These are phyloP conservation scores for Drosophila helvetica DNA, from an alignment of 2,888 invertebrate genomes.

Conservation along the genomic window DNA sequence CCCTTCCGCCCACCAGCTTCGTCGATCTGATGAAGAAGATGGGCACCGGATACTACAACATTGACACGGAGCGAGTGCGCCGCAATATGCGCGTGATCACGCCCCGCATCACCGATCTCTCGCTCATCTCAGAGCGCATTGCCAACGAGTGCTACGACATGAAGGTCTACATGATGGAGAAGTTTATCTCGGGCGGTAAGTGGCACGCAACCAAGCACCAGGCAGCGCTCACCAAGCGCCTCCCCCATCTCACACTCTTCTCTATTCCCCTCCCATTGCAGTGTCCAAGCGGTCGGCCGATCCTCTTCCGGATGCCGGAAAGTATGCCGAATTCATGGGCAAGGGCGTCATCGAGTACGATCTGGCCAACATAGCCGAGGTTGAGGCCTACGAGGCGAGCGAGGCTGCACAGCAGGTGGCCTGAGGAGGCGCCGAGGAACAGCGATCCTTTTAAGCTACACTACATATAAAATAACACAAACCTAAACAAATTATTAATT, in stretches of 20 bases:
- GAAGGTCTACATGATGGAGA: slow-evolving; percentile 90
- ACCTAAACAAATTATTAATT: slow-evolving; percentile 44
- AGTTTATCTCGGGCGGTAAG: slow-evolving; percentile 88
- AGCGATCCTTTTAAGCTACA: slow-evolving; percentile 43
- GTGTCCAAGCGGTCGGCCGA: slow-evolving; percentile 87
- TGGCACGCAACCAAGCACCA: slow-evolving; percentile 22
- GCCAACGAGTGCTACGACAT: slow-evolving; percentile 88
- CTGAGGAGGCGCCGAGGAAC: slow-evolving; percentile 33
- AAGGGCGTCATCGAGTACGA: slow-evolving; percentile 89
- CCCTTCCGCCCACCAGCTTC: slow-evolving; percentile 91
- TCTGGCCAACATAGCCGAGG: slow-evolving; percentile 88
- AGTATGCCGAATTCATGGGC: slow-evolving; percentile 92
- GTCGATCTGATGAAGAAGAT: slow-evolving; percentile 92
- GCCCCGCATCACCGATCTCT: slow-evolving; percentile 88
- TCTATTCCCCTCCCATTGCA: slow-evolving; percentile 64
- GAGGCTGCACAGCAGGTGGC: slow-evolving; percentile 47
- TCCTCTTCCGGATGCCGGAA: slow-evolving; percentile 84
- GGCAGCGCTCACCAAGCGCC: too few relatives aligned
- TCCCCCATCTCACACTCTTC: too few relatives aligned
- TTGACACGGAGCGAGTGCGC: slow-evolving; percentile 91
- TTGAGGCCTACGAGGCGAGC: slow-evolving; percentile 84
- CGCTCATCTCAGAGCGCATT: slow-evolving; percentile 88
- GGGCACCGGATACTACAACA: slow-evolving; percentile 91
- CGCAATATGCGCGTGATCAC: slow-evolving; percentile 90
- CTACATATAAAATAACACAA: slow-evolving; percentile 34